Conservation (phyloP, 2,113 vertebrate species). For the Chaetodon trifascialis region DNA sequence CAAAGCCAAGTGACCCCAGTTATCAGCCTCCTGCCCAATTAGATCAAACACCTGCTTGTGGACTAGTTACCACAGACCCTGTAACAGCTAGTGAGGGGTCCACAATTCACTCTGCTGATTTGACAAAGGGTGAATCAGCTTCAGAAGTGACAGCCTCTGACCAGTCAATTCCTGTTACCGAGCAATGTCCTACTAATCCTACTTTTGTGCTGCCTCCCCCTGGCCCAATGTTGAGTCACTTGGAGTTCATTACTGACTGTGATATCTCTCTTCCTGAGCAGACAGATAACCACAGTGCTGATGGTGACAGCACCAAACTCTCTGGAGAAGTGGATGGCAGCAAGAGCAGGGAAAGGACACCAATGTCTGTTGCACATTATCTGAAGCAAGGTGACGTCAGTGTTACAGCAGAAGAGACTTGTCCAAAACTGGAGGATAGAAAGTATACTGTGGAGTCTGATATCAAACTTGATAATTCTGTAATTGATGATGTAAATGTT, state of each 20-base stretch:
- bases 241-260: slow-evolving; percentile 72
- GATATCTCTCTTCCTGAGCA: slow-evolving; percentile 65
- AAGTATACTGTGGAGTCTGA: slow-evolving; percentile 19
- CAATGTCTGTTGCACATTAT: slow-evolving; percentile 28
- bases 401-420: slow-evolving; percentile 9
- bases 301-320: slow-evolving; percentile 39
- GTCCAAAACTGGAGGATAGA: slow-evolving; percentile 11
- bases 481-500: slow-evolving; percentile 13
- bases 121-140: slow-evolving; percentile 41
- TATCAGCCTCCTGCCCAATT: slow-evolving; percentile 41
- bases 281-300: slow-evolving; percentile 32
- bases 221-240: slow-evolving; percentile 81
- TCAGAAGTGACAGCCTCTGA: slow-evolving; percentile 35
- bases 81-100: background rate
- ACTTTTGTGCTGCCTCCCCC: slow-evolving; percentile 59
- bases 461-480: slow-evolving; percentile 6
- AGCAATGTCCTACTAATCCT: slow-evolving; percentile 58
- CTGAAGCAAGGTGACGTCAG: background rate
- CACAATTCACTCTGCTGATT: slow-evolving; percentile 7
- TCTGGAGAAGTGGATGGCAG: slow-evolving; percentile 44
- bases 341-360: slow-evolving; percentile 42
- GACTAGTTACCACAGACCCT: slow-evolving; percentile 20
- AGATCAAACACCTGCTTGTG: slow-evolving; percentile 37
- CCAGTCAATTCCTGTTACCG: slow-evolving; percentile 38
- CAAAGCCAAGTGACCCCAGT: slow-evolving; percentile 21